Conservation (phyloP, 1,140 invertebrate genomes). For the Ceratina australensis region DNA sequence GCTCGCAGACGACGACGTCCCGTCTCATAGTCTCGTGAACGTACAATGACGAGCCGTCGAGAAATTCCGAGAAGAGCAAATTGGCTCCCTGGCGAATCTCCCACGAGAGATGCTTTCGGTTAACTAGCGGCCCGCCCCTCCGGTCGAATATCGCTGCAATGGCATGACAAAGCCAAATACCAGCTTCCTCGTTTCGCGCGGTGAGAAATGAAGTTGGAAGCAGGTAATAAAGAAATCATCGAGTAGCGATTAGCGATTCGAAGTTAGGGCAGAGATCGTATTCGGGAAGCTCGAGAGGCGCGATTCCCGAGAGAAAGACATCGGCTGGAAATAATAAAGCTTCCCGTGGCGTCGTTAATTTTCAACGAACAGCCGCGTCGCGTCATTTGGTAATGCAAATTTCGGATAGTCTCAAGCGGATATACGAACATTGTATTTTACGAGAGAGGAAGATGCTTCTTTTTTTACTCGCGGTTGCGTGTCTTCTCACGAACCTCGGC, state of each 20-base stretch:
- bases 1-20: conserved; percentile 42
- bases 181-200: neutral
- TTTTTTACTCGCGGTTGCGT: conserved; percentile 31
- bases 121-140: conserved; percentile 12
- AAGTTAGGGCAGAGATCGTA: conserved; percentile 9
- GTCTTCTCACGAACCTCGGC: conserved; percentile 49
- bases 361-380: conserved; percentile 4
- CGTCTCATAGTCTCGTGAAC: conserved; percentile 27
- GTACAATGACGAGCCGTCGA: conserved; percentile 37
- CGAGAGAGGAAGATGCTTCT: conserved; percentile 8
- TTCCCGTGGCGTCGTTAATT: conserved; percentile 19
- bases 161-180: neutral
- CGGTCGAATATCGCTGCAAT: conserved; percentile 30
- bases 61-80: conserved; percentile 33
- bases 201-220: neutral
- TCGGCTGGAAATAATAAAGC: conserved; percentile 32
- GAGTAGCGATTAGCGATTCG: conserved; percentile 18
- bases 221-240: conserved; percentile 17
- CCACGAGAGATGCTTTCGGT: conserved; percentile 15
- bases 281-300: neutral
- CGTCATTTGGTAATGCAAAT: conserved; percentile 37
- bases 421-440: conserved; percentile 47
- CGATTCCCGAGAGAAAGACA: neutral
- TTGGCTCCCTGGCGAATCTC: conserved; percentile 34
- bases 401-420: conserved; percentile 27